Percentiles rank a stretch among this genome's conserved stretches.
These are phyloP conservation scores for Accipiter virgatus DNA, from an alignment of 2,113 vertebrate genomes.

Conservation along the genomic window DNA sequence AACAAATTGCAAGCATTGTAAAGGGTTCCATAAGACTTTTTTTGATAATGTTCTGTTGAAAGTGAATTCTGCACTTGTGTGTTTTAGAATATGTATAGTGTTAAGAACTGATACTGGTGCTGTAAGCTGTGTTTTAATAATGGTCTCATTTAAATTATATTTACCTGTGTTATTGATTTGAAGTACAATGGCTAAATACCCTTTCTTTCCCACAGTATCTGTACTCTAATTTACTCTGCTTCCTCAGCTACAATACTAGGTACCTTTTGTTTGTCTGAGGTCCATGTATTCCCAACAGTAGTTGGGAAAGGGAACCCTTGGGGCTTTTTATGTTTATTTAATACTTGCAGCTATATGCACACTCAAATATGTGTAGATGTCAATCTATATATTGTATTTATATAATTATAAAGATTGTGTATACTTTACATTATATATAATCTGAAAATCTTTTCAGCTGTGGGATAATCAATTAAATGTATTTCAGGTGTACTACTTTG, in stretches of 20 bases:
- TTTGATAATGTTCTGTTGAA: neutral
- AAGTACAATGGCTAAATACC: neutral
- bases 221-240: neutral
- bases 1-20: neutral
- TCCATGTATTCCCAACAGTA: neutral
- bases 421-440: neutral
- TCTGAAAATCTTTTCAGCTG: neutral
- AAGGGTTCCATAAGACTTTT: neutral
- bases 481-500: neutral
- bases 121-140: neutral
- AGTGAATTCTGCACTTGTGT: neutral
- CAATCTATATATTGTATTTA: neutral
- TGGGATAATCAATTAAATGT: neutral
- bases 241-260: neutral
- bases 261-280: neutral
- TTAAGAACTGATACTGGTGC: neutral
- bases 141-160: neutral
- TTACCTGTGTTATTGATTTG: neutral
- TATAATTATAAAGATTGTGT: neutral
- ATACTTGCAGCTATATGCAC: neutral
- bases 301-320: neutral
- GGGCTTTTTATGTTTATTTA: neutral
- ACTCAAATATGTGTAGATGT: neutral
- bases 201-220: neutral
- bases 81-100: rapidly evolving